A percentile compares a stretch with the other conserved stretches of the same genome.
Conservation (phyloP, 2,888 invertebrate genomes). For the Fragum sueziense region DNA sequence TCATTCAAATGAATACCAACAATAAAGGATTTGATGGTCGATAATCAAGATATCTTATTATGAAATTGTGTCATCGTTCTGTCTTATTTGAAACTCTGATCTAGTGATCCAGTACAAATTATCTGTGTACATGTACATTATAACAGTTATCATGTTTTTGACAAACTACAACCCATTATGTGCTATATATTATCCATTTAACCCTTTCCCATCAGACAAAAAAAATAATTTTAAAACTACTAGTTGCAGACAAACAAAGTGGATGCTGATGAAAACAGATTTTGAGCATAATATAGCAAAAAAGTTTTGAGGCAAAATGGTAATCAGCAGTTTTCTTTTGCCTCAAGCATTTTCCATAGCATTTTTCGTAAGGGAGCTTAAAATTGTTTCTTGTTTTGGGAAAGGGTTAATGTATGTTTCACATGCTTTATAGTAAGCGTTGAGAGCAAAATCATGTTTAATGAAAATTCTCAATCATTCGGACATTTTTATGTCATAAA, state of each 20-base stretch:
- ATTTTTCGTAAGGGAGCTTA: neutral
- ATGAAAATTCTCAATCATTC: neutral
- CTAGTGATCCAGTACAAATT: neutral
- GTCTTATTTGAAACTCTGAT: no score
- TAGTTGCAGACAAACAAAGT: no score
- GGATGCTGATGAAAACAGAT: neutral
- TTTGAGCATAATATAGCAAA: no score
- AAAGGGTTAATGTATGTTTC: neutral
- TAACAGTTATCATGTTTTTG: neutral
- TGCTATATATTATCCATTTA: neutral
- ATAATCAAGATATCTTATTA: no score
- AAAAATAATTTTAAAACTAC: no score
- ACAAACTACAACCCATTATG: neutral
- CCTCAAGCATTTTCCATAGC: neutral
- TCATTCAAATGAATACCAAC: no score
- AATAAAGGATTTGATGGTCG: no score
- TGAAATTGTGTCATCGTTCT: no score
- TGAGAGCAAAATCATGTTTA: neutral
- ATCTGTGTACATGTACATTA: neutral
- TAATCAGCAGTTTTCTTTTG: neutral
- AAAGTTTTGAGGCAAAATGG: no score
- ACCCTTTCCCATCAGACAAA: no score
- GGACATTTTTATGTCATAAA: no score
- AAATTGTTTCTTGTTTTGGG: neutral
- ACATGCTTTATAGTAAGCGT: neutral